These are phyloP conservation scores for Tachypleus tridentatus DNA, from an alignment of 1,140 invertebrate species.

Conservation along the genomic window DNA sequence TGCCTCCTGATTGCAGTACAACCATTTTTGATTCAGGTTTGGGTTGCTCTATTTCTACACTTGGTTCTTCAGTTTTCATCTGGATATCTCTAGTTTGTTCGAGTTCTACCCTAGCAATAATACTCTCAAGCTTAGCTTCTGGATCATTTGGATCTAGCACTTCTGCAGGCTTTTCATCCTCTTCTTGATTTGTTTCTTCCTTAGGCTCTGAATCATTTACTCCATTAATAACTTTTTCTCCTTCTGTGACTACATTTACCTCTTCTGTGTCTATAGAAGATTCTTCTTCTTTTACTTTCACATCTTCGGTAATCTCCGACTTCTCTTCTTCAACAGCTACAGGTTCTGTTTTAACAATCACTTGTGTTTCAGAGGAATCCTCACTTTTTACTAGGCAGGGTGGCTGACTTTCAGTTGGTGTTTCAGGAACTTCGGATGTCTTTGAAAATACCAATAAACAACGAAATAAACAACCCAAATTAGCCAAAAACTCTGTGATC, in stretches of 20 bases:
- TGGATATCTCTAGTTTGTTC: background rate
- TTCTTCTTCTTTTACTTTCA: background rate
- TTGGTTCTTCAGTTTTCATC: background rate
- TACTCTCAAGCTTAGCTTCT: too few species aligned
- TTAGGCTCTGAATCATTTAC: background rate
- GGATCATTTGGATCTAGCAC: too few species aligned
- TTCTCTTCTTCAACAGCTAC: conserved; percentile 3
- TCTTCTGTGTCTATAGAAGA: background rate
- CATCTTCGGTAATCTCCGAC: background rate
- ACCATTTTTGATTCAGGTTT: conserved; percentile 2
- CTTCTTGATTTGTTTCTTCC: background rate
- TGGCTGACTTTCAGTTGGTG: background rate
- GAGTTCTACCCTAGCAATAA: too few species aligned
- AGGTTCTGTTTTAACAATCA: background rate
- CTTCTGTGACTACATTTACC: conserved; percentile 3
- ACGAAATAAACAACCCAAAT: background rate
- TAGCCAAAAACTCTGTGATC: too few species aligned
- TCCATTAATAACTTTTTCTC: background rate
- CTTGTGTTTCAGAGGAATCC: conserved; percentile 2
- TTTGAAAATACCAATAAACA: background rate
- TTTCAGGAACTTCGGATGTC: background rate
- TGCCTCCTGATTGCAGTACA: conserved; percentile 9
- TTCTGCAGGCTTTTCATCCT: background rate
- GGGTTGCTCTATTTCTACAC: background rate
- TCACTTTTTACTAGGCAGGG: background rate